Percentiles rank a stretch among this genome's conserved stretches.
Conservation (phyloP, 2,888 invertebrate species). For the Brenthis daphne region DNA sequence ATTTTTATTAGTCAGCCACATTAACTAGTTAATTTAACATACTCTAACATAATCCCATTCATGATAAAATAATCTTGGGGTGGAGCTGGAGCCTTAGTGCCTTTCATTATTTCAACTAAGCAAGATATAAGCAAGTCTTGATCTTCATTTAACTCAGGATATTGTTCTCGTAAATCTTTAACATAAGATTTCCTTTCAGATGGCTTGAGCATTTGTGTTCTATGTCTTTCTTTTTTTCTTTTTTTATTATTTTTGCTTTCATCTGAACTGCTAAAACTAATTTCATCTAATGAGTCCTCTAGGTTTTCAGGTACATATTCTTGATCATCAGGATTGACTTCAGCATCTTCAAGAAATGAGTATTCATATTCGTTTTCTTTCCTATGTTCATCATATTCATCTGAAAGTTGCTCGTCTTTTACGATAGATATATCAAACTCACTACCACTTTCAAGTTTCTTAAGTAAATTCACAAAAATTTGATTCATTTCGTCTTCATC, state of each 20-base stretch:
- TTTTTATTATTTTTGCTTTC: constrained; percentile 1
- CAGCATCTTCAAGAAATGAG: constrained; percentile 23
- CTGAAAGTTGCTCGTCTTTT: constrained; percentile 13
- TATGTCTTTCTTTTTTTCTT: constrained; percentile 16
- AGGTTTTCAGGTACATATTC: constrained; percentile 19
- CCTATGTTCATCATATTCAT: constrained; percentile 21
- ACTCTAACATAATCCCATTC: constrained; percentile 56
- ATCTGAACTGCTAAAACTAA: constrained; percentile 13
- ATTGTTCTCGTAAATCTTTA: constrained; percentile 51
- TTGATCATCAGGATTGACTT: constrained; percentile 27
- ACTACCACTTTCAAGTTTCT: constrained; percentile 50
- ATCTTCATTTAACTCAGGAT: constrained; percentile 56
- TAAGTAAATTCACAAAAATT: constrained; percentile 47
- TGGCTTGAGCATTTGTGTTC: constrained; percentile 29
- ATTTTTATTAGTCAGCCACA: not conserved
- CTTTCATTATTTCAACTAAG: constrained; percentile 60
- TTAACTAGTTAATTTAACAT: constrained; percentile 40
- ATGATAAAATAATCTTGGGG: constrained; percentile 55
- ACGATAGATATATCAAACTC: constrained; percentile 2
- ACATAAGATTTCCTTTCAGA: constrained; percentile 53
- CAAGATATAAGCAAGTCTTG: constrained; percentile 52
- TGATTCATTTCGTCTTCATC: constrained; percentile 42
- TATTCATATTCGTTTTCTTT: constrained; percentile 19
- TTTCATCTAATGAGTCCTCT: constrained; percentile 11
- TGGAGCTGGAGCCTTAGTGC: constrained; percentile 53